Evolutionary conservation across 2,888 invertebrate species (phyloP), one percentile per base, ranked within the genome.

Genomic region (Pocota personata): DNA sequence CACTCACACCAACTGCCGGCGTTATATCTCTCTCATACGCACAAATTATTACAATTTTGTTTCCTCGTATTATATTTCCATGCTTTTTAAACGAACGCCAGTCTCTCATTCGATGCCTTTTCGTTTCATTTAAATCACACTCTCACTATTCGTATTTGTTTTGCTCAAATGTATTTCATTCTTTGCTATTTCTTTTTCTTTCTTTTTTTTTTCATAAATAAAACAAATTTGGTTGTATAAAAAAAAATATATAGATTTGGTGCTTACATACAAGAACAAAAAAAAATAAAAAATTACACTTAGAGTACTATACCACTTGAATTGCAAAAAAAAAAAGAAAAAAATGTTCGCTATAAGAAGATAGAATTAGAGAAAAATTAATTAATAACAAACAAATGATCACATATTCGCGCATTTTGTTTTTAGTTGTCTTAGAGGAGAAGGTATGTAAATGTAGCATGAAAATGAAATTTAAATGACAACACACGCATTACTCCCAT

Each of bases 161-260:
- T 60, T 72, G 48, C 50, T 60, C 16, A 58, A 43, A 35, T 37
- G 3, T 40, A 30, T 48, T 57, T 48, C 24, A 37, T 50, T n/a
- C 21, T 55, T 37, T 40, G 40, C 40, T 40, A 6, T 64, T 37
- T 48, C 37, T n/a, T 14, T 48, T 55, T 46, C 1, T 24, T 24
- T 12, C 37, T 37, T 14, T 48, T 57, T 12, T 50, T 37, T 14
- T 48, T 57, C 24, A 24, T n/a, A 24, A 24, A 27, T 19, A 46
- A 57, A 43, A 35, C 12, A 40, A 62, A 69, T 83, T 83, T 78
- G 83, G 83, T 83, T 83, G 83, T 83, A 67, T 27, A 60, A 48
- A 66, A 82, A 66, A 50, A n/a, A n/a, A n/a, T n/a, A n/a, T n/a
- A 60, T 60, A 73, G 55, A 84, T 79, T 84, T 57, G 84, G 84